These are phyloP conservation scores for Tridacna gigas DNA, from an alignment of 2,888 invertebrate genomes.

Conservation along the genomic window DNA sequence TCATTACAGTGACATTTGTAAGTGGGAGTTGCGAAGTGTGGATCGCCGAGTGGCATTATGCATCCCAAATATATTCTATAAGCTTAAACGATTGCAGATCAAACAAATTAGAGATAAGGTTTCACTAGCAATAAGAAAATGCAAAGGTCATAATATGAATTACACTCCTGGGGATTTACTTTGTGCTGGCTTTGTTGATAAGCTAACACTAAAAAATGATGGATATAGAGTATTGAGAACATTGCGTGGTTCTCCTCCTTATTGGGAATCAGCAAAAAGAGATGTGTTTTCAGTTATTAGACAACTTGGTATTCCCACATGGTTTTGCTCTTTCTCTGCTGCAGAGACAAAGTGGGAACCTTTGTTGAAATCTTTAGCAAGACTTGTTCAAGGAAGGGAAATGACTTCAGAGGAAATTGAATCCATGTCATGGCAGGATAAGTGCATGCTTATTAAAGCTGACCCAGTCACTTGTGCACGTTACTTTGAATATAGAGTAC, in stretches of 20 bases:
- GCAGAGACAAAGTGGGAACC: conserved; percentile 71
- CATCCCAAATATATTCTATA: conserved; percentile 47
- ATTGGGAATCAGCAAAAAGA: conserved; percentile 65
- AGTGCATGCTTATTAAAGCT: conserved; percentile 31
- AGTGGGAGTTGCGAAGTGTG: conserved; percentile 26
- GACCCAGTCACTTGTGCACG: conserved; percentile 57
- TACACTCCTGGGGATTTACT: conserved; percentile 30
- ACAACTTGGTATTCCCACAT: conserved; percentile 42
- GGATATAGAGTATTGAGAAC: conserved; percentile 54
- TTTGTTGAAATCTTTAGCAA: too few species aligned
- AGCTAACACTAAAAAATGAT: conserved; percentile 50
- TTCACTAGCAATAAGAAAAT: conserved; percentile 40
- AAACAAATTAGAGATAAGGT: conserved; percentile 45
- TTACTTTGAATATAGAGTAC: conserved; percentile 50
- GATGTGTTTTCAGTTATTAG: conserved; percentile 68
- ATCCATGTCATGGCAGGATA: conserved; percentile 34
- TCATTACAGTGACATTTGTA: conserved; percentile 36
- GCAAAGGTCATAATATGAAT: conserved; percentile 42
- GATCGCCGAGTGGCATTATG: conserved; percentile 48
- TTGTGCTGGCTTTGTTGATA: too few species aligned
- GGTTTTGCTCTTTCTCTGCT: conserved; percentile 30
- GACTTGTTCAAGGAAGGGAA: too few species aligned
- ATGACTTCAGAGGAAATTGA: conserved; percentile 30
- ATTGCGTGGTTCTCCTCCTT: conserved; percentile 63
- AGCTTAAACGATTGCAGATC: conserved; percentile 44